phyloP scores from a whole-genome alignment of 2,113 vertebrate species.

The Sapajus apella region DNA sequence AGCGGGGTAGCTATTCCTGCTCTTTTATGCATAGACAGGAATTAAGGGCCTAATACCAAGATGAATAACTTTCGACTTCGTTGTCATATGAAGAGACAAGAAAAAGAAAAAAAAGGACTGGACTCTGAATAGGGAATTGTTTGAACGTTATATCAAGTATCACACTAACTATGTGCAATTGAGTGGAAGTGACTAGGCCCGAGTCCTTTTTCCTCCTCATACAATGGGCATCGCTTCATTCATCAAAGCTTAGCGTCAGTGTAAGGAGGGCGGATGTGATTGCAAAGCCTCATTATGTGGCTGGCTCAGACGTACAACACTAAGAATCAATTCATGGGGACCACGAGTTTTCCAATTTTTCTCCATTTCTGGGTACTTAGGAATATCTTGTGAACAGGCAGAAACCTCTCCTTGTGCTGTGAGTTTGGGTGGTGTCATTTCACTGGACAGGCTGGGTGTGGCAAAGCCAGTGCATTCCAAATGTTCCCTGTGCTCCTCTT shows the following conservation, averaged over 20 bases:
- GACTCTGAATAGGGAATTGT: not conserved
- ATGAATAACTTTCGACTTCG: slow-evolving; percentile 41
- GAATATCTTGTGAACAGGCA: not conserved
- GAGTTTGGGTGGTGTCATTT: accelerated
- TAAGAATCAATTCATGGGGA: not conserved
- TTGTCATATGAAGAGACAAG: slow-evolving; percentile 16
- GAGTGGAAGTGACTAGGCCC: not conserved
- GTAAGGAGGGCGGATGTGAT: not conserved
- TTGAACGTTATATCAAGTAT: not conserved
- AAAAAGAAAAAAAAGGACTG: not conserved
- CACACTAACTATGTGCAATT: not conserved
- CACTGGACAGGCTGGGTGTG: too few species aligned
- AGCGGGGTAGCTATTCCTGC: not conserved
- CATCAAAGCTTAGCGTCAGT: not conserved
- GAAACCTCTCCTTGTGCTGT: not conserved
- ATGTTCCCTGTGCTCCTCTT: accelerated
- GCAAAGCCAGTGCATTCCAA: not conserved
- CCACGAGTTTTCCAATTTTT: not conserved
- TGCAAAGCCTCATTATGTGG: not conserved
- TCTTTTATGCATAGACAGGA: slow-evolving; percentile 53
- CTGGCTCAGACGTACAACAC: not conserved
- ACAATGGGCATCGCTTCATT: not conserved
- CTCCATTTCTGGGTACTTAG: not conserved
- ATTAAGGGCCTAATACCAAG: slow-evolving; percentile 53
- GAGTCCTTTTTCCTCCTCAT: not conserved